Conservation (phyloP, 2,113 vertebrate species). For the Oenanthe oenanthe region DNA sequence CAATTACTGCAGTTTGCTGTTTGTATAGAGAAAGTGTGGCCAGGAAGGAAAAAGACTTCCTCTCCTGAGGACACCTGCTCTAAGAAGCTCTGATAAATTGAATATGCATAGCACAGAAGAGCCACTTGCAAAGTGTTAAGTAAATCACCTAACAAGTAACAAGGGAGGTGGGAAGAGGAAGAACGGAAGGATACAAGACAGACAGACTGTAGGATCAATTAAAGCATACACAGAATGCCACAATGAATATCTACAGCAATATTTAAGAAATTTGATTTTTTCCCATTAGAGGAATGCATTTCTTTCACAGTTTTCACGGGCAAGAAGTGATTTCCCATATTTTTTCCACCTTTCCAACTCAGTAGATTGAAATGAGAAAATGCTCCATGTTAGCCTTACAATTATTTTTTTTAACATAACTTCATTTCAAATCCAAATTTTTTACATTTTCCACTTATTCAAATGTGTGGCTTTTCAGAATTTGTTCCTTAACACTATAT, state of each 20-base stretch:
- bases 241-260: neutral
- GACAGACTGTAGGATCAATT: neutral
- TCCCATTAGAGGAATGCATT: neutral
- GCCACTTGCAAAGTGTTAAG: conserved; percentile 51
- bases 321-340: neutral
- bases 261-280: neutral
- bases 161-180: conserved; percentile 34
- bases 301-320: neutral
- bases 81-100: conserved; percentile 46
- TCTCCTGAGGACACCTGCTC: conserved; percentile 40
- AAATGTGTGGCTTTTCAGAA: neutral
- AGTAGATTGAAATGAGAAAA: neutral
- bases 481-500: neutral
- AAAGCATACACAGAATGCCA: neutral
- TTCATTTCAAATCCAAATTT: neutral
- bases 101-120: conserved; percentile 43
- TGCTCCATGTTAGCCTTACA: neutral
- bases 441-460: neutral
- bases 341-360: neutral
- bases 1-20: conserved; percentile 37
- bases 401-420: neutral
- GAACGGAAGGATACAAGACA: conserved; percentile 40
- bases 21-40: conserved; percentile 20
- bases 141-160: conserved; percentile 58
- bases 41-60: conserved; percentile 42